These are phyloP conservation scores for Emydocephalus ijimae DNA, from an alignment of 2,113 vertebrate genomes.

Conservation along the genomic window DNA sequence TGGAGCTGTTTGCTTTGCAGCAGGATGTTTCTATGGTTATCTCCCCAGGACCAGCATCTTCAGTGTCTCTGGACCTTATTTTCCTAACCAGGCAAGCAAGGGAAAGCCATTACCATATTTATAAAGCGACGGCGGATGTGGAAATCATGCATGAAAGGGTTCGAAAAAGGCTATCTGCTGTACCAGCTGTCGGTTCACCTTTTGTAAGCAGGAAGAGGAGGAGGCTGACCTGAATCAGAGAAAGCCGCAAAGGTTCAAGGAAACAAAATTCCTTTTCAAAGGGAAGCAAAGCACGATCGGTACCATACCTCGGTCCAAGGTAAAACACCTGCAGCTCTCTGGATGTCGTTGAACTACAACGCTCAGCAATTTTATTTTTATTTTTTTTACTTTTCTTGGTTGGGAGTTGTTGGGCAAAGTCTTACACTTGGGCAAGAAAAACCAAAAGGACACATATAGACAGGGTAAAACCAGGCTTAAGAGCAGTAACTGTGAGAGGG, in stretches of 20 bases:
- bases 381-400: background rate
- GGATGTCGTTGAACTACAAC: background rate
- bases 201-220: slow-evolving; percentile 36
- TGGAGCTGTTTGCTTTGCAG: slow-evolving; percentile 47
- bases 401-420: background rate
- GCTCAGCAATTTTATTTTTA: background rate
- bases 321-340: background rate
- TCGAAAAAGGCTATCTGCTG: slow-evolving; percentile 69
- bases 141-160: slow-evolving; percentile 64
- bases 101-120: slow-evolving; percentile 74
- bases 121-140: slow-evolving; percentile 71
- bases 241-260: background rate
- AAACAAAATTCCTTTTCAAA: slow-evolving; percentile 1
- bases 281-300: background rate
- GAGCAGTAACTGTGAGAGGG: too few species aligned
- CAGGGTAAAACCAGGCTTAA: too few species aligned
- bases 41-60: slow-evolving; percentile 53
- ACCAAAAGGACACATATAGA: too few species aligned
- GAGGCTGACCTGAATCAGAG: background rate
- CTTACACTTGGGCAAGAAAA: too few species aligned
- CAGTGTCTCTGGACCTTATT: slow-evolving; percentile 59
- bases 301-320: background rate
- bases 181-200: slow-evolving; percentile 64
- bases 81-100: slow-evolving; percentile 63
- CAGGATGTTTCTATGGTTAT: slow-evolving; percentile 61